Base-by-base conservation (phyloP, 2,888 invertebrate genomes). In the Metacarcinus magister region DNA sequence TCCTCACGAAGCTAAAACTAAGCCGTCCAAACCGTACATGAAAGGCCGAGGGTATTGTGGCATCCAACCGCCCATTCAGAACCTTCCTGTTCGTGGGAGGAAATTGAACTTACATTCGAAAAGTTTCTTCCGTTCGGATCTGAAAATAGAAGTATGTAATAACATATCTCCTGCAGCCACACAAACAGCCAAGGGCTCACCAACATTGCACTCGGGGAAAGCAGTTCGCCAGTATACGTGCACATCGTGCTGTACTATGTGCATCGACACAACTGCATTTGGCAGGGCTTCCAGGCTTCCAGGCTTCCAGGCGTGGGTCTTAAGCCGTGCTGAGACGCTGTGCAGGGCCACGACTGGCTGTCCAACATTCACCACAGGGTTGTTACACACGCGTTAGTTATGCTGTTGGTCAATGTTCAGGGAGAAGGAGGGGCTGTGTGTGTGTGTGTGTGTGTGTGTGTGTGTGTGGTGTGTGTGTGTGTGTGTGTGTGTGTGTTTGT, bases 401-500 rank as follows among this genome's bases (percentile, higher is more conserved):
- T 39, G 87, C 3, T 87, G 39, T 87, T 87, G 87, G 39, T 87
- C 39, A 39, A 16, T 39, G 32, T 39, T 87, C 28, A 82, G 2
- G 39, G 39, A 39, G 39, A 2, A 39, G 39, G 39, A 39, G 39
- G 39, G 2, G 0, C 32, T 28, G 32, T 82, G 75, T 82, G 28
- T 82, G 75, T n/a, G 75, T n/a, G 75, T 60, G 75, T 28, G 75
- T n/a, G 28, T 7, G 75, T 32, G 32, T 87, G 82, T 87, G 82
- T 87, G 82, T 87, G 82, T 87, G 82, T 28, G 82, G 82, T 28
- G 82, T 87, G 82, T 28, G 67, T 75, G 82, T 28, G 82, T 87
- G 54, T 87, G 82, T 82, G 28, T 28, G 82, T 82, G 82, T 39
- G 82, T 75, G 67, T 75, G 23, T 75, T n/a, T 75, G 67, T 67